Evolutionary conservation across 2,888 invertebrate genomes (phyloP), one percentile per base, ranked within the genome.

Genomic region (Dicranocentrus wangi): DNA sequence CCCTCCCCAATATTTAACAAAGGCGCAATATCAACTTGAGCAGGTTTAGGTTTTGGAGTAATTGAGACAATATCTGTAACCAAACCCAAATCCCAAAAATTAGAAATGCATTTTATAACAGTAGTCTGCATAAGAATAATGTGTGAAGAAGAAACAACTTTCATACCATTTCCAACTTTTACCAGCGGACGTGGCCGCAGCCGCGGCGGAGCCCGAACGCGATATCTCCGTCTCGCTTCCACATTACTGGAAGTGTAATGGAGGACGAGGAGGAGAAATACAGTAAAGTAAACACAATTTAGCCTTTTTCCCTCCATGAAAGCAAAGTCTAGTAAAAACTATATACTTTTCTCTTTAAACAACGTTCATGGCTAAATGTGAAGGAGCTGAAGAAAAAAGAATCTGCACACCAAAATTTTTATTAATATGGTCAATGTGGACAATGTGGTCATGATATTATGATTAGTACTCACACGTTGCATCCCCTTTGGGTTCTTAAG

Each of bases 101-200:
- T n/a, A 51, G n/a, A 51, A 5, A 17, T 8, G 17, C 51, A 25
- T 58, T 1, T 2, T 58, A 25, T 39, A 39, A 7, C 39, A 8
- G 39, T 39, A 39, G 7, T 39, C 13, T 39, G 39, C 7, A 39
- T 39, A 13, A 39, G n/a, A n/a, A n/a, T n/a, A 39, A 39, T 8
- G 39, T 39, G 39, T 8, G 39, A 13, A 39, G 13, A 39, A 39
- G 39, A n/a, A n/a, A 51, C 3, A n/a, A 10, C 5, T 28, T n/a
- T 71, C n/a, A n/a, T 47, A 79, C 79, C 79, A 7, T 66, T 71
- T 23, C 79, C 79, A 47, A 79, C 79, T 79, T 79, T 79, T 43
- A 79, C 79, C 43, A 79, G 71, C n/a, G 73, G 73, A 27, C 17
- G 63, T 23, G 8, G 27, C 13, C 39, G 39, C 7, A 39, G 13